These are phyloP conservation scores for Hetaerina americana DNA, from an alignment of 1,140 invertebrate species.

Conservation along the genomic window DNA sequence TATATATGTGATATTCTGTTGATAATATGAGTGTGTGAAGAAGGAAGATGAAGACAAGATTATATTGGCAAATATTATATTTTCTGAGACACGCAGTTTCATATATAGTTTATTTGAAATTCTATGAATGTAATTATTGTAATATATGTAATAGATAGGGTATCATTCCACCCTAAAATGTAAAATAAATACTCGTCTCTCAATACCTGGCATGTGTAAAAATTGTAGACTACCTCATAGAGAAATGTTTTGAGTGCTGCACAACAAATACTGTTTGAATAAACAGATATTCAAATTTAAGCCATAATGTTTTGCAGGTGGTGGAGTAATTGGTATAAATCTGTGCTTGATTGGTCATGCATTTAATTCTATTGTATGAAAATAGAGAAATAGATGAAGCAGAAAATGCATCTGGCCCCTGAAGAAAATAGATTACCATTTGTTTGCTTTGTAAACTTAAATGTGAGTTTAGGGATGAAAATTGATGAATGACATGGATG, in stretches of 20 bases:
- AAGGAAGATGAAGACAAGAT: background rate
- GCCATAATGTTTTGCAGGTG: background rate
- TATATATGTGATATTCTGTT: background rate
- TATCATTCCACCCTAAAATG: too few relatives aligned
- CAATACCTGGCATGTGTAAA: background rate
- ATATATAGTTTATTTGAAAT: background rate
- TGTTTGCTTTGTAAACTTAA: background rate
- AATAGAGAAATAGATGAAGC: background rate
- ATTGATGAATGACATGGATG: background rate
- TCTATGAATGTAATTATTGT: too few relatives aligned
- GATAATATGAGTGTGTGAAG: background rate
- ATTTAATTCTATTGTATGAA: background rate
- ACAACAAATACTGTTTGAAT: too few relatives aligned
- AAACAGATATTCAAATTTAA: too few relatives aligned
- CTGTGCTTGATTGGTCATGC: background rate
- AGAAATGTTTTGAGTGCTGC: too few relatives aligned
- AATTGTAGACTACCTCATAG: background rate
- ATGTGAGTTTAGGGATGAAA: background rate
- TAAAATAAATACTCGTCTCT: background rate
- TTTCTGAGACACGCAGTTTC: too few relatives aligned
- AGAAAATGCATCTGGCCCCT: background rate
- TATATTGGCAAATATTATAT: too few relatives aligned
- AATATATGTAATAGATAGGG: too few relatives aligned
- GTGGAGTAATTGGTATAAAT: background rate
- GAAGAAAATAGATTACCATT: background rate